A percentile compares a stretch with the other conserved stretches of the same genome.
Conservation (phyloP, 2,113 vertebrate genomes). For the Gambusia affinis region DNA sequence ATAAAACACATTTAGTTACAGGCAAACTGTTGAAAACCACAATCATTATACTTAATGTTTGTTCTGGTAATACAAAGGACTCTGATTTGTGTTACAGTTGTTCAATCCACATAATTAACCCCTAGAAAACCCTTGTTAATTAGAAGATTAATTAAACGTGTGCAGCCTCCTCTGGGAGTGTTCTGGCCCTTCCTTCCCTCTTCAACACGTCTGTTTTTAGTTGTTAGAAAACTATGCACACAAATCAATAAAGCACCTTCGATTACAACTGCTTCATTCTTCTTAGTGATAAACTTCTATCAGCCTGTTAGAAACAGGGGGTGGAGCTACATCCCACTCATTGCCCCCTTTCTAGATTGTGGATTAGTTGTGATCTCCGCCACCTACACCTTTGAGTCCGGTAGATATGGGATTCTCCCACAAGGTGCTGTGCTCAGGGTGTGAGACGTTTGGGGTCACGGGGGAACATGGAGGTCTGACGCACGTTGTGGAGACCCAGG, state of each 20-base stretch:
- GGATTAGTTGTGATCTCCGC: slow-evolving; percentile 45
- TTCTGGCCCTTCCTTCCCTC: slow-evolving; percentile 1
- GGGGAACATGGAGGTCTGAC: slow-evolving; percentile 98
- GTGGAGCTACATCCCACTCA: slow-evolving; percentile 36
- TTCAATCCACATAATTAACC: slow-evolving; percentile 36
- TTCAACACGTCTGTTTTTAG: slow-evolving; percentile 14
- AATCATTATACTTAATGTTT: slow-evolving; percentile 39
- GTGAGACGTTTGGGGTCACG: slow-evolving; percentile 97
- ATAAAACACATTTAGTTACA: slow-evolving; percentile 54
- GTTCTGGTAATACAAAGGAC: slow-evolving; percentile 51
- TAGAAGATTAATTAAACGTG: slow-evolving; percentile 20
- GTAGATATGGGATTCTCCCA: slow-evolving; percentile 7
- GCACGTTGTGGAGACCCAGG: slow-evolving; percentile 94
- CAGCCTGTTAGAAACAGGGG: slow-evolving; percentile 45
- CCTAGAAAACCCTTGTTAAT: slow-evolving; percentile 10
- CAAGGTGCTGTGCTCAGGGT: slow-evolving; percentile 77
- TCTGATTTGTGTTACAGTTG: slow-evolving; percentile 24
- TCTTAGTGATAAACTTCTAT: slow-evolving; percentile 38
- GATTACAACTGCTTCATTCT: slow-evolving; percentile 28
- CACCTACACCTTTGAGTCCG: slow-evolving; percentile 19
- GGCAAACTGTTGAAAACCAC: slow-evolving; percentile 38
- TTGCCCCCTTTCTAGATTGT: slow-evolving; percentile 15
- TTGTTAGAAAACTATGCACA: slow-evolving; percentile 34
- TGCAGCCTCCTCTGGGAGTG: slow-evolving; percentile 7
- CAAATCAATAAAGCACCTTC: slow-evolving; percentile 46